Conservation (phyloP, 2,113 vertebrate species). For the Elephantulus edwardii region DNA sequence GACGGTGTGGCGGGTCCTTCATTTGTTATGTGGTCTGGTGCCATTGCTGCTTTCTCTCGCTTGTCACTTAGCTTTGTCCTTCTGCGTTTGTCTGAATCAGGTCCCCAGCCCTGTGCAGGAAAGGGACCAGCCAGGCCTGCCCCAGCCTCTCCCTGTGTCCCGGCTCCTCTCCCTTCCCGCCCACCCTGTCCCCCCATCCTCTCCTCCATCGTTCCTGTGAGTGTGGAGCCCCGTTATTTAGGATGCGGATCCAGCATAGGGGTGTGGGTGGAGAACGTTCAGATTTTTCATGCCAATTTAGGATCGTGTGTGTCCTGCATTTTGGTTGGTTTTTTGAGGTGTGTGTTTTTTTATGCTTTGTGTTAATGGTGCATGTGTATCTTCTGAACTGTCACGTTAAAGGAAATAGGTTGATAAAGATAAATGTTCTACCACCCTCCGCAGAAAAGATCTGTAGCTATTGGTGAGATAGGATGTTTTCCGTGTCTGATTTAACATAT, state of each 20-base stretch:
- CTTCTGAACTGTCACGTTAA: not conserved
- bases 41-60: not conserved
- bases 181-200: not conserved
- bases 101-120: not conserved
- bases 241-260: not conserved
- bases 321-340: too few species aligned
- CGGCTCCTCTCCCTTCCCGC: not conserved
- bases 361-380: not conserved
- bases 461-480: not conserved
- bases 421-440: not conserved
- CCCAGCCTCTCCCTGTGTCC: not conserved
- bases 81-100: not conserved
- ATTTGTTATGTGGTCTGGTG: not conserved
- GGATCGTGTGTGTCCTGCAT: not conserved
- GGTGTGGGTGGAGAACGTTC: conserved; percentile 17
- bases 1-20: not conserved
- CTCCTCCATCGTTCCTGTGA: not conserved
- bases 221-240: not conserved
- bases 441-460: not conserved
- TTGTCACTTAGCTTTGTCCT: not conserved
- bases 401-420: conserved; percentile 19
- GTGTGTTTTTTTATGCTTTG: not conserved
- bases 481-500: not conserved
- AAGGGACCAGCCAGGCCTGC: accelerated
- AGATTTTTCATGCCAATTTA: not conserved